Evolutionary conservation across 2,113 vertebrate genomes (phyloP).

Genomic region (Hemiscyllium ocellatum): DNA sequence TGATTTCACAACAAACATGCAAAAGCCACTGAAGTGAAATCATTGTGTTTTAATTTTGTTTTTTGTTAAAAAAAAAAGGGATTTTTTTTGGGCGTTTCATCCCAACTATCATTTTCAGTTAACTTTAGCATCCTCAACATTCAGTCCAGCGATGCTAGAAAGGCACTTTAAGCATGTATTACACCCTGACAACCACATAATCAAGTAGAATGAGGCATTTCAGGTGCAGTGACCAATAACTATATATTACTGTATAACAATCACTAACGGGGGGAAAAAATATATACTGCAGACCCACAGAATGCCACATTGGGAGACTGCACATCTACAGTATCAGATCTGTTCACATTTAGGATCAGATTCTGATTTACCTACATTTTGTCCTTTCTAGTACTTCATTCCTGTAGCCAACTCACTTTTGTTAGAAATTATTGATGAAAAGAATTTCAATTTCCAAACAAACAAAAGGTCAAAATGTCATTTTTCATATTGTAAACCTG

Average conservation of each 20-base stretch:
- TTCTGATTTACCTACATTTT: neutral
- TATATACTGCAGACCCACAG: neutral
- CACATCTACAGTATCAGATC: neutral
- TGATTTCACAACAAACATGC: neutral
- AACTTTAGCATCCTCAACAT: neutral
- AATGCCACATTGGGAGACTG: neutral
- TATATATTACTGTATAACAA: neutral
- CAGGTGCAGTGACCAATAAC: neutral
- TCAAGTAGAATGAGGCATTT: neutral
- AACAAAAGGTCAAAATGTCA: constrained; percentile 14
- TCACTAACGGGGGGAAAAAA: neutral
- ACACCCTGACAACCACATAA: neutral
- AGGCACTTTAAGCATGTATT: neutral
- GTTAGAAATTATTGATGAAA: neutral
- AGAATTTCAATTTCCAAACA: neutral
- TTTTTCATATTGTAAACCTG: neutral
- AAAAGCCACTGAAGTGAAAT: neutral
- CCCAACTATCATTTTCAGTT: neutral
- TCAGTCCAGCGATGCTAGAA: neutral
- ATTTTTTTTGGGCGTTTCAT: neutral
- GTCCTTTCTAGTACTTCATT: neutral
- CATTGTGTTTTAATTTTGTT: neutral
- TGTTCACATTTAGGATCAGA: neutral
- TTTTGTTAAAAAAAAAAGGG: neutral
- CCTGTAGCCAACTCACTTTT: neutral